phyloP scores from a whole-genome alignment of 2,113 vertebrate species.

The Crotalus viridis region DNA sequence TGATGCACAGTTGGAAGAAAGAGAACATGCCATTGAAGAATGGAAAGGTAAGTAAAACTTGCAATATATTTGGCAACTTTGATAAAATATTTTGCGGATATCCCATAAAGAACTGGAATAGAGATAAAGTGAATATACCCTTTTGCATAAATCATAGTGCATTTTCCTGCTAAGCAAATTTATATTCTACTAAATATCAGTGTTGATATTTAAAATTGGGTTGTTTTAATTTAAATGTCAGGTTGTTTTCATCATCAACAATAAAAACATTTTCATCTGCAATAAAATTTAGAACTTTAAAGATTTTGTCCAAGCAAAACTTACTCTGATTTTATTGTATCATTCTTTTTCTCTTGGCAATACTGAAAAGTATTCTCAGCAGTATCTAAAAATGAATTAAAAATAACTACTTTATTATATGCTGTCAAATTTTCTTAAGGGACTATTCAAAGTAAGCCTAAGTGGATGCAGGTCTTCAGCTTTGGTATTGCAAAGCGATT shows the following conservation, averaged over 20 bases:
- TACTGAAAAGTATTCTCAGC: neutral
- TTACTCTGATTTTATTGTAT: neutral
- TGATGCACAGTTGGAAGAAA: slow-evolving; percentile 93
- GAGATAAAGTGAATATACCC: neutral
- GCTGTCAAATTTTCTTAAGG: too few relatives aligned
- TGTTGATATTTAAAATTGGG: neutral
- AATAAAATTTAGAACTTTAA: neutral
- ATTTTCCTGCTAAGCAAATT: neutral
- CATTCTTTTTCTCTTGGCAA: neutral
- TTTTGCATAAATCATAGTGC: neutral
- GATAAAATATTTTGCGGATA: neutral
- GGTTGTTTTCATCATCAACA: neutral
- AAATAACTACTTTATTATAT: neutral
- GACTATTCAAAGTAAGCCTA: too few relatives aligned
- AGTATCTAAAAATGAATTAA: neutral
- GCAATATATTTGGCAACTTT: neutral
- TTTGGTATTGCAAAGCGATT: too few relatives aligned
- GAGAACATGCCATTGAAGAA: slow-evolving; percentile 94
- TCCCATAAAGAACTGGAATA: neutral
- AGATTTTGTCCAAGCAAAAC: neutral
- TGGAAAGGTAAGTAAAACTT: slow-evolving; percentile 87
- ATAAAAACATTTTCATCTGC: neutral
- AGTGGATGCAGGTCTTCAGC: too few relatives aligned
- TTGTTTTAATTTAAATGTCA: neutral
- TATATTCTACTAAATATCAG: neutral